Base-by-base conservation (phyloP, 2,797 vertebrate species). In the Oreortyx pictus region DNA sequence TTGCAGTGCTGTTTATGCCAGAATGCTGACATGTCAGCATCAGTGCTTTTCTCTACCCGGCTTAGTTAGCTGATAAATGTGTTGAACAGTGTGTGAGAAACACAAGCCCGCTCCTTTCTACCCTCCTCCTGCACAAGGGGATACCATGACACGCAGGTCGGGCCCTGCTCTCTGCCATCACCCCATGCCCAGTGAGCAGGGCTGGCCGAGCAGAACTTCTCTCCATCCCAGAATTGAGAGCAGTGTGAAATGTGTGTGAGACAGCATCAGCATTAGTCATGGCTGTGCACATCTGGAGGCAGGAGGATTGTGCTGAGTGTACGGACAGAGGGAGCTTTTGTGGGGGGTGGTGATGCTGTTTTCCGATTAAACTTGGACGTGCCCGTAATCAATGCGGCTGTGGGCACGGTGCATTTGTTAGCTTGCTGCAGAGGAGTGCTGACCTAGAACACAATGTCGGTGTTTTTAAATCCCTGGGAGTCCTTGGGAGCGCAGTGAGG, bases 251-350 rank as follows among this genome's bases (percentile, higher is more conserved):
- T 31, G 23, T 7, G 31, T 18, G 5, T 16, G 66, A 59, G 62
- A 59, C 75, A 52, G 60, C 56, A 5, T 52, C 71, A 23, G 1
- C 39, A 6, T 88, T 19, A 46, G 81, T 62, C 59, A 14, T 5
- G 33, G 86, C 65, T 39, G 27, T 7, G 70, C 87, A 56, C 87
- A 70, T 80, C 91, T 91, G 91, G 90, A 66, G 33, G 29, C n/a
- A 1, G 13, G 4, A 44, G 78, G 73, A 4, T 56, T 90, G 61
- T 62, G 72, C 89, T 93, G 89, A 56, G 46, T 57, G 56, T 29
- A 72, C 20, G n/a, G 8, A 3, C 65, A 67, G 29, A 11, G 47
- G 9, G 49, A 4, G 2, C 49, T 62, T n/a, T 25, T 41, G 49
- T 39, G 16, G 4, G 9, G 5, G 7, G 43, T 14, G 47, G 33